Evolutionary conservation across 2,888 invertebrate species (phyloP), one percentile per base, ranked within the genome.

Genomic region (Eulithis prunata): DNA sequence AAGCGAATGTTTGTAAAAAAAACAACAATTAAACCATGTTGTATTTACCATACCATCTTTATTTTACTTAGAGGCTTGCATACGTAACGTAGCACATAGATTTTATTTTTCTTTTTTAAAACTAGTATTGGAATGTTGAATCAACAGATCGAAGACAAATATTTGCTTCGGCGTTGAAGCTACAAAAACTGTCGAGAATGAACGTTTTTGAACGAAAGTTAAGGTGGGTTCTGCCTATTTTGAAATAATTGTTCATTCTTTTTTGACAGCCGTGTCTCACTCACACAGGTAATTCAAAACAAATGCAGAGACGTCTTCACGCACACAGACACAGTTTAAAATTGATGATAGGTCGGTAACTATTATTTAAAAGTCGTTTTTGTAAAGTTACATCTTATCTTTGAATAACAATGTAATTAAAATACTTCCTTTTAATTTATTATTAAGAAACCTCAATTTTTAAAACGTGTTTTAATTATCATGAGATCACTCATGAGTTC

Each of bases 121-220:
- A 75, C 74, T 76, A 72, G 69, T 73, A 74, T 21, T 70, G 77
- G 74, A 79, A 78, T 70, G 73, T 76, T 78, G 73, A 84, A 76
- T 79, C 82, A 85, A 87, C 79, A 79, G 68, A 86, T 87, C 82
- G 79, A 81, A 76, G 60, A 76, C 76, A 82, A 87, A 88, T 82
- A 88, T 87, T 87, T 78, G 78, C 81, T 78, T 54, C 75, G 70
- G 6, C 62, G 61, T 51, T 53, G 32, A 41, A 69, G 61, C 51
- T 58, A 68, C 62, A 68, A 70, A 71, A 67, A 66, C 54, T 56
- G 58, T 57, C 49, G 51, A 62, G 59, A 55, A 46, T 14, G 53
- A 53, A 12, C 41, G 36, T 52, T 58, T 13, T 47, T 36, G 38
- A 43, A 32, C 43, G n/a, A 62, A 61, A 46, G 21, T 55, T 12